Conservation (phyloP, 2,888 invertebrate genomes). For the Sinopyrophorus schimmeli region DNA sequence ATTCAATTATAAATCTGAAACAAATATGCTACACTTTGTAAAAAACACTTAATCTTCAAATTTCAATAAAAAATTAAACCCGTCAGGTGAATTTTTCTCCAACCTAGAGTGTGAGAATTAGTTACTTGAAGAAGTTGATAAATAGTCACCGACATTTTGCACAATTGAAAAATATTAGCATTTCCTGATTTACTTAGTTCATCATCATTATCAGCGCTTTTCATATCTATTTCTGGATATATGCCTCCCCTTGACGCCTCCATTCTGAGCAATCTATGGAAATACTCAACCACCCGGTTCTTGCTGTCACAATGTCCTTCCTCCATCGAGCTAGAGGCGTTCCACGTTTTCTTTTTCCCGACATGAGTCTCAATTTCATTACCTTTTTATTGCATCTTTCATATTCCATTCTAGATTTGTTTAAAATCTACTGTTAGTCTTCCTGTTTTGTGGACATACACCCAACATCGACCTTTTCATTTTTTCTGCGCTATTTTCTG, state of each 20-base stretch:
- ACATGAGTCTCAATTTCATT: too few relatives aligned
- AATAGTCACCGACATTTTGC: too few relatives aligned
- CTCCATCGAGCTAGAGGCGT: neutral
- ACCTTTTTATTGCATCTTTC: neutral
- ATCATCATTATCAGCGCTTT: conserved; percentile 3
- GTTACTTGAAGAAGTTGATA: too few relatives aligned
- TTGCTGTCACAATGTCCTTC: neutral
- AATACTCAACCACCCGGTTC: neutral
- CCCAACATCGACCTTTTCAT: neutral
- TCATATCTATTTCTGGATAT: conserved; percentile 6
- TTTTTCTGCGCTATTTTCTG: neutral
- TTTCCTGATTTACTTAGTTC: too few relatives aligned
- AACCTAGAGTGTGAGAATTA: too few relatives aligned
- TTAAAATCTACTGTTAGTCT: conserved; percentile 2
- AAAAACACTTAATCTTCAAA: too few relatives aligned
- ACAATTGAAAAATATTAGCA: too few relatives aligned
- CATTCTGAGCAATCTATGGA: neutral
- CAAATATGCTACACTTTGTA: too few relatives aligned
- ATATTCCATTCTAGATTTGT: neutral
- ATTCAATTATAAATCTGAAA: too few relatives aligned
- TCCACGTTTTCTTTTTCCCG: neutral
- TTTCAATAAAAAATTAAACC: too few relatives aligned
- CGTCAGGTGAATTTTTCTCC: too few relatives aligned
- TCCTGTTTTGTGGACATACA: neutral
- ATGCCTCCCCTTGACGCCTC: neutral